Conservation (phyloP, 23 tunicate genomes). For the Phallusia fumigata region DNA sequence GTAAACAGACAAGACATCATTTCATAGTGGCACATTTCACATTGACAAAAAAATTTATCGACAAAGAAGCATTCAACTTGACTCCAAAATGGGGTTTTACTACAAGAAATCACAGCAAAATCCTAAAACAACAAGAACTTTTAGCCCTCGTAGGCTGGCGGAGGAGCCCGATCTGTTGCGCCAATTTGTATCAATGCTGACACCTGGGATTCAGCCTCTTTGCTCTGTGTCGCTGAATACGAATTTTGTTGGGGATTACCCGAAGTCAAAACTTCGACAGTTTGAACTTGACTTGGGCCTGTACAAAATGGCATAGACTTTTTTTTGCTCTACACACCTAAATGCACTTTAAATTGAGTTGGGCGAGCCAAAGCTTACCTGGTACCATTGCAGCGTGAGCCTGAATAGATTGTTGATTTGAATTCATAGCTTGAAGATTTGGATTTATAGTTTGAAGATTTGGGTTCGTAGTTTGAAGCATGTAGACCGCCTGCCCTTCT, state of each 20-base stretch:
- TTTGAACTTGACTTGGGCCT: background rate
- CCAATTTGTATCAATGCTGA: background rate
- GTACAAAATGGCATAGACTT: no score
- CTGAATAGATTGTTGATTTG: background rate
- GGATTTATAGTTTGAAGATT: no score
- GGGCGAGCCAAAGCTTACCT: background rate
- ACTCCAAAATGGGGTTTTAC: no score
- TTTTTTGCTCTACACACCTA: no score
- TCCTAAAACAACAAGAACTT: no score
- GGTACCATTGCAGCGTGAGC: background rate
- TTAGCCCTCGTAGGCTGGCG: background rate
- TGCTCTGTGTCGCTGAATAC: background rate
- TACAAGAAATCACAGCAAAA: no score
- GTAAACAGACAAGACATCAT: no score
- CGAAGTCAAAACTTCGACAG: background rate
- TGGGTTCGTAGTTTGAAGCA: background rate
- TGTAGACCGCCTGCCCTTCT: background rate
- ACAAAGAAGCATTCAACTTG: no score
- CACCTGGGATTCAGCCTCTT: background rate
- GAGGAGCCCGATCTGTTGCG: background rate
- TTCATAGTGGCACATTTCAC: no score
- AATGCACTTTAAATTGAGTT: background rate
- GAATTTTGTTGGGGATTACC: background rate
- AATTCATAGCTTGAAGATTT: no score
- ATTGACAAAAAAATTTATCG: no score